Evolutionary conservation across 37 sponge, comb jelly and placozoan species (phyloP).

Genomic region (Aplysina aerophoba): DNA sequence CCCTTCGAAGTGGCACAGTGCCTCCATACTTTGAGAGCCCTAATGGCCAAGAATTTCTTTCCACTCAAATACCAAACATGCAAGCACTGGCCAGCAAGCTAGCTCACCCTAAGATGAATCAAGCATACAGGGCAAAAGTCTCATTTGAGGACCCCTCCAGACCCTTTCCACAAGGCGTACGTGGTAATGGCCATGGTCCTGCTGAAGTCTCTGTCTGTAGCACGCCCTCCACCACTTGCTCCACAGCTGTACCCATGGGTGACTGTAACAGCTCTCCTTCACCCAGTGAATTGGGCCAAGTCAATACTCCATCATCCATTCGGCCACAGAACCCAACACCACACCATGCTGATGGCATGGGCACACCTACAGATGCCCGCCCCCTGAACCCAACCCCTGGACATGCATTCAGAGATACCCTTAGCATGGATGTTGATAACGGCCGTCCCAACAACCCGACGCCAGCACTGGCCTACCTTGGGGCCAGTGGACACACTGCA

Average conservation of each 20-base stretch:
- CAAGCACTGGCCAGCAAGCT: conserved; percentile 33
- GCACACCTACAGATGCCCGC: conserved; percentile 47
- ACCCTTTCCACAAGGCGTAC: background rate
- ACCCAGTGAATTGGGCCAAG: conserved; percentile 24
- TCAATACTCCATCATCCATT: conserved; percentile 26
- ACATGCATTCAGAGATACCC: conserved; percentile 18
- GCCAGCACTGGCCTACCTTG: background rate
- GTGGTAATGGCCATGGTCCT: background rate
- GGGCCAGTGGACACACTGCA: conserved; percentile 1
- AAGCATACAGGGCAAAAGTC: conserved; percentile 19
- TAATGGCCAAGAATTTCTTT: conserved; percentile 52
- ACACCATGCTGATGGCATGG: conserved; percentile 35
- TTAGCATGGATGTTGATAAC: background rate
- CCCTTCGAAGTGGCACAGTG: conserved; percentile 50
- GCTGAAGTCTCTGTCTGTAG: background rate
- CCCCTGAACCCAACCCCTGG: conserved; percentile 67
- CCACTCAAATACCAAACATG: conserved; percentile 49
- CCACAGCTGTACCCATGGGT: conserved; percentile 31
- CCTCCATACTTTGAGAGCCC: conserved; percentile 76
- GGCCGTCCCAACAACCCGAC: background rate
- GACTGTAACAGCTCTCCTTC: conserved; percentile 23
- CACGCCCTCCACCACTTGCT: conserved; percentile 27
- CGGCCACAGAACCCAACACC: conserved; percentile 64
- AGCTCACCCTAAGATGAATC: conserved; percentile 21
- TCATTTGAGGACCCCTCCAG: conserved; percentile 23